phyloP scores from a whole-genome alignment of 1,140 invertebrate species.

The Cydia splendana region DNA sequence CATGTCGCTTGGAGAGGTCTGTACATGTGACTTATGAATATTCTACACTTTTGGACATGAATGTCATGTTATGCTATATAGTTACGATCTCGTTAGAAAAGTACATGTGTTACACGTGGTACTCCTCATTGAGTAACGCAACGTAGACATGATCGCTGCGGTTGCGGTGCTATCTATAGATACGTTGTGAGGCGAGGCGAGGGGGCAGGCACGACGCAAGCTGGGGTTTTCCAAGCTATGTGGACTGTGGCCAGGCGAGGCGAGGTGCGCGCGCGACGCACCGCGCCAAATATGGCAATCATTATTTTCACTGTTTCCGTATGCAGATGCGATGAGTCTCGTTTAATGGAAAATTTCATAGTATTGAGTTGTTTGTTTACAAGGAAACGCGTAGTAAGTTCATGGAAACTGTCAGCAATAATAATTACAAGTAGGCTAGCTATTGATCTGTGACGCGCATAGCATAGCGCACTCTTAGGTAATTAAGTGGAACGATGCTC shows the following conservation, averaged over 20 bases:
- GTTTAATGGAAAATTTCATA: slow-evolving; percentile 42
- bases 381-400: slow-evolving; percentile 23
- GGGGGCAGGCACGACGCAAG: slow-evolving; percentile 34
- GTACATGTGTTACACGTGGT: neutral
- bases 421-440: slow-evolving; percentile 1
- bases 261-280: slow-evolving; percentile 37
- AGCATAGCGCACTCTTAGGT: neutral
- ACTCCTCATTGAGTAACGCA: slow-evolving; percentile 10
- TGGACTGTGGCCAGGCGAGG: slow-evolving; percentile 43
- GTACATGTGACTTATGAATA: neutral
- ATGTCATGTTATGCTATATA: neutral
- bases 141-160: slow-evolving; percentile 24
- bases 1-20: neutral
- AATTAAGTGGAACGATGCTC: slow-evolving; percentile 26
- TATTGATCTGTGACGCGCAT: slow-evolving; percentile 10
- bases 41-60: neutral
- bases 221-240: slow-evolving; percentile 73
- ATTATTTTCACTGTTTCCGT: slow-evolving; percentile 33
- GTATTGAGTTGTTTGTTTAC: slow-evolving; percentile 16
- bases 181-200: slow-evolving; percentile 36
- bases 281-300: slow-evolving; percentile 29
- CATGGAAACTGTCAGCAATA: slow-evolving; percentile 3
- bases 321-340: slow-evolving; percentile 40
- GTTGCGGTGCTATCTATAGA: neutral
- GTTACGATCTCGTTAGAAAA: neutral